Percentiles rank a stretch among this genome's conserved stretches.
Evolutionary conservation across 2,113 vertebrate genomes (phyloP).

Genomic region (Ardeotis arabs): DNA sequence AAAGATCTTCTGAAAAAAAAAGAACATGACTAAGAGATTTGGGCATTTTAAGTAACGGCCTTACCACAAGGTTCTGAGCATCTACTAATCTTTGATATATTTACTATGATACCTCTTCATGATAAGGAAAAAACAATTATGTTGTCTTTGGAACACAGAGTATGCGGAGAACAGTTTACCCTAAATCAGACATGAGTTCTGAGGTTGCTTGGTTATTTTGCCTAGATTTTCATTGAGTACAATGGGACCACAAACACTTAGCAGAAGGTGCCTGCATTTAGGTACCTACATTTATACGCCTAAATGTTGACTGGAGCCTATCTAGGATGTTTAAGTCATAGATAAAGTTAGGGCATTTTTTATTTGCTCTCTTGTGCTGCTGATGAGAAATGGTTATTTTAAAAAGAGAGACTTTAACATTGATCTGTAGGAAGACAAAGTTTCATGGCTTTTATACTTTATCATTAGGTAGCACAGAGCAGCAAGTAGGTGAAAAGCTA

Average conservation of each 20-base stretch:
- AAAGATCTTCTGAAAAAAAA: not conserved
- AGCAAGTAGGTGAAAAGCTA: not conserved
- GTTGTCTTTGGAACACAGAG: not conserved
- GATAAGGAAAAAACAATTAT: not conserved
- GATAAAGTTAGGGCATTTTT: not conserved
- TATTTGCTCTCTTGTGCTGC: not conserved
- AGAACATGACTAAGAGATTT: not conserved
- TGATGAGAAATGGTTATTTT: not conserved
- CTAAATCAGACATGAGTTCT: not conserved
- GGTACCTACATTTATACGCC: not conserved
- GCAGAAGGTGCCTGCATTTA: not conserved
- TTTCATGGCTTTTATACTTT: not conserved
- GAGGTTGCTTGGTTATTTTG: not conserved
- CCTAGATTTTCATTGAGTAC: not conserved
- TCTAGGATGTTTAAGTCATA: not conserved
- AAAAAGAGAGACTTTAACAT: not conserved
- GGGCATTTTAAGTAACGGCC: not conserved
- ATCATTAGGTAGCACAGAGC: not conserved
- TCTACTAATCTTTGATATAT: not conserved
- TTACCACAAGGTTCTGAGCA: not conserved
- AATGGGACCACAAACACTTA: not conserved
- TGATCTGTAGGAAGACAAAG: not conserved
- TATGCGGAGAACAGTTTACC: not conserved
- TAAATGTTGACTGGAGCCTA: not conserved
- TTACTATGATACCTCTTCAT: not conserved